Evolutionary conservation across 2,797 vertebrate species (phyloP).

Genomic region (Phataginus tricuspis): DNA sequence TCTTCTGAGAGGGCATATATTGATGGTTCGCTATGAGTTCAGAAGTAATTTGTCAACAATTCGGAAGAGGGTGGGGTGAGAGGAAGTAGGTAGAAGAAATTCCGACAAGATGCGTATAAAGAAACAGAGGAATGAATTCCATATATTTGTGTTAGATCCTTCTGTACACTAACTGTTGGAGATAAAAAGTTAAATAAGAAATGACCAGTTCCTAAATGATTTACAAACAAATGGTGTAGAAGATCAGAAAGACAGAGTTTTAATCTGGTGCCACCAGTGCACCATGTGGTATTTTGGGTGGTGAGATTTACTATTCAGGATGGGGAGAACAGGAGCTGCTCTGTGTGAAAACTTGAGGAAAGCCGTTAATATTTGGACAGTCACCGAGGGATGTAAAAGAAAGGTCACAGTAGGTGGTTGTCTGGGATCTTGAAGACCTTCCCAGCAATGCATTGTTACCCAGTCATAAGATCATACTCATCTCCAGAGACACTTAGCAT

Average conservation of each 20-base stretch:
- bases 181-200: neutral
- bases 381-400: neutral
- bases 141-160: neutral
- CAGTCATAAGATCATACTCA: neutral
- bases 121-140: neutral
- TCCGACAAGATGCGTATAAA: neutral
- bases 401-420: neutral
- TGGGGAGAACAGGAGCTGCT: neutral
- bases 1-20: neutral
- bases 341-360: neutral
- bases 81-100: neutral
- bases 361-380: neutral
- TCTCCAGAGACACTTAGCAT: neutral
- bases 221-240: neutral
- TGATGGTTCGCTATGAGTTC: neutral
- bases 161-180: neutral
- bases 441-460: neutral
- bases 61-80: neutral
- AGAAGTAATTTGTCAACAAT: neutral
- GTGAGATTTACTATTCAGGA: neutral
- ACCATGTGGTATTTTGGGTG: neutral
- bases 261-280: neutral
- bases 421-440: neutral
- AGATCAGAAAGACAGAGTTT: neutral
- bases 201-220: neutral